Conservation (phyloP, 2,888 invertebrate genomes). For the Eristalinus aeneus region DNA sequence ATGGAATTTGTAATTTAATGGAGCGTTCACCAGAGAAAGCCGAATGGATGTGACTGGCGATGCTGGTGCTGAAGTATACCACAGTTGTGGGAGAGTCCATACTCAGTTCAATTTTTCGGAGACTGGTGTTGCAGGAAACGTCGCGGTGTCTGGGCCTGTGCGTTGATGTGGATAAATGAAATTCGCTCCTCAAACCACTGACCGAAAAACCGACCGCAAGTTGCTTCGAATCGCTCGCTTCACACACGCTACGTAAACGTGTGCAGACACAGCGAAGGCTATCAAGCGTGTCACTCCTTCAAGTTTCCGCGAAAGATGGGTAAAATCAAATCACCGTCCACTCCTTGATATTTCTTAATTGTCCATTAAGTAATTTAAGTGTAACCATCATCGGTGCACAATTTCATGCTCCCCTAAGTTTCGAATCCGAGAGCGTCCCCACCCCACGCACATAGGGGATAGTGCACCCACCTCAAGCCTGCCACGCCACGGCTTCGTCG, state of each 20-base stretch:
- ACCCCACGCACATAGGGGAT: constrained; percentile 26
- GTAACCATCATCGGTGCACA: constrained; percentile 52
- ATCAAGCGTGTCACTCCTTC: constrained; percentile 29
- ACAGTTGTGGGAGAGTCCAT: neutral
- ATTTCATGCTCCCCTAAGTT: constrained; percentile 65
- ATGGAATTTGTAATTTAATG: constrained; percentile 23
- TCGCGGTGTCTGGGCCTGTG: no score
- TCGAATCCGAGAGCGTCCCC: constrained; percentile 17
- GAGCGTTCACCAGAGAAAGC: constrained; percentile 42
- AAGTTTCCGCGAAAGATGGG: constrained; percentile 36
- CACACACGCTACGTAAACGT: neutral
- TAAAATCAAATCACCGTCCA: constrained; percentile 29
- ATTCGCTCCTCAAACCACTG: no score
- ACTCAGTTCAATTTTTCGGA: neutral
- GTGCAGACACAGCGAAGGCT: neutral
- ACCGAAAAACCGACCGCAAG: neutral
- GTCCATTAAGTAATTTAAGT: constrained; percentile 60
- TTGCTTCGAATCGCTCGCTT: neutral
- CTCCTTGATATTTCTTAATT: constrained; percentile 68
- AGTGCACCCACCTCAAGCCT: constrained; percentile 55
- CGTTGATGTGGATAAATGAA: neutral
- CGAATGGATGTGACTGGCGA: neutral
- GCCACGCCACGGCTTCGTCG: neutral
- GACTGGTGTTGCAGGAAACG: no score
- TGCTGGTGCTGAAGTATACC: neutral